Base-by-base conservation (phyloP, 2,797 vertebrate species). In the Ceyx erithaca region DNA sequence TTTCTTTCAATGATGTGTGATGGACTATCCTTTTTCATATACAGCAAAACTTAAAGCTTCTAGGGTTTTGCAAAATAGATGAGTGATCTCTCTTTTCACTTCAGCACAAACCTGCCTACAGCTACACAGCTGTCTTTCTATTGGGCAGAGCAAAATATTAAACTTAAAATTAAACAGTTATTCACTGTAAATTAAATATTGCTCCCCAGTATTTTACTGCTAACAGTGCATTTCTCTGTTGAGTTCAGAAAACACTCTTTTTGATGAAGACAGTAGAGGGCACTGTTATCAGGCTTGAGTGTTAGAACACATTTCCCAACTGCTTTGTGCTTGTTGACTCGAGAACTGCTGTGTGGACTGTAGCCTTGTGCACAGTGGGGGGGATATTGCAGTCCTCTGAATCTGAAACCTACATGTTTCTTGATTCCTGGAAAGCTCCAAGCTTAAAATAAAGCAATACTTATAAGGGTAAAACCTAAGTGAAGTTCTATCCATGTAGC, bases 191-290 rank as follows among this genome's bases (percentile, higher is more conserved):
- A 69, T 71, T 70, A 63, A 23, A 80, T 49, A 40, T 22, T 80
- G 15, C 14, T 94, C 7, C 63, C 10, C 12, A 5, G 7, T 55
- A 10, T 73, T 81, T 79, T 79, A 66, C 59, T 82, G 45, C 2
- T 64, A n/a, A 58, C 1, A 4, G 18, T 33, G 16, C 11, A 0
- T 69, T 54, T 0, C 76, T 62, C 5, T 43, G 52, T 31, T 49
- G 37, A 45, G 84, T 83, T 85, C 48, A 55, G 84, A 71, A 66
- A 51, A 4, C 20, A 7, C 1, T 76, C 10, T 0, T n/a, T 43
- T 49, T 66, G 20, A 7, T 59, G 31, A 45, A 41, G 80, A 64
- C 97, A 96, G 93, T 49, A 97, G 97, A 96, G 96, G 94, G 96
- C 30, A 54, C 89, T 96, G 95, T 91, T 95, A 82, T 22, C 93